Base-by-base conservation (phyloP, 2,888 invertebrate species). In the Sisyra nigra region DNA sequence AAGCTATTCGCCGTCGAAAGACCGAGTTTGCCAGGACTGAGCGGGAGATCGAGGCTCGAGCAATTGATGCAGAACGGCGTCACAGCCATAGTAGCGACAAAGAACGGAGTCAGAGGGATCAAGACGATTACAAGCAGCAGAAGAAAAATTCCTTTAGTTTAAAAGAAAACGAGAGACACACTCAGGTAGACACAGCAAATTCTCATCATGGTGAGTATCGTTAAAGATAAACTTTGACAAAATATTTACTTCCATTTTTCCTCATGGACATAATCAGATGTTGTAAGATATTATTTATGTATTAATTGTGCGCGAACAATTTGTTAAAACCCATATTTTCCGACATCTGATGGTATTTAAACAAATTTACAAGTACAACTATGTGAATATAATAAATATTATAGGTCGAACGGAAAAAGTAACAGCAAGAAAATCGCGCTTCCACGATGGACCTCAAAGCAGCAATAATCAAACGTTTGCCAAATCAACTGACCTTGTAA, bases 1-100 rank as follows among this genome's bases (percentile, higher is more conserved):
- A 76, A 54, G 69, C 70, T 45, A 71, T 80, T 55, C 67, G 67
- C 46, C 70, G 73, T 46, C 73, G 76, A 50, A 73, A 77, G 51
- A 64, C 66, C 44, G 77, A 81, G 40, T 84, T 84, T 61, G 73
- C 75, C 55, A 75, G 75, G 52, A 80, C 76, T n/a, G 74, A 82
- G 54, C 72, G 76, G 41, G 82, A 83, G 55, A 84, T 84, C 49
- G 84, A 84, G 56, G 76, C 77, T 36, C 66, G 59, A 56, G 67
- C 82, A 48, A 69, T 75, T 3, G 72, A 73, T 49, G 76, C 74
- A 8, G 79, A 80, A 51, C 67, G 67, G 45, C 55, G 55, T 18
- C 63, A 66, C 38, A 67, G 67, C 62, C n/a, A 63, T 56, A 51
- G 65, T 67, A 47, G 47, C 45, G 49, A 37, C 44, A 33, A 35